Percentiles rank a stretch among this genome's conserved stretches.
phyloP scores from a whole-genome alignment of 2,797 vertebrate species.

The Esox lucius region DNA sequence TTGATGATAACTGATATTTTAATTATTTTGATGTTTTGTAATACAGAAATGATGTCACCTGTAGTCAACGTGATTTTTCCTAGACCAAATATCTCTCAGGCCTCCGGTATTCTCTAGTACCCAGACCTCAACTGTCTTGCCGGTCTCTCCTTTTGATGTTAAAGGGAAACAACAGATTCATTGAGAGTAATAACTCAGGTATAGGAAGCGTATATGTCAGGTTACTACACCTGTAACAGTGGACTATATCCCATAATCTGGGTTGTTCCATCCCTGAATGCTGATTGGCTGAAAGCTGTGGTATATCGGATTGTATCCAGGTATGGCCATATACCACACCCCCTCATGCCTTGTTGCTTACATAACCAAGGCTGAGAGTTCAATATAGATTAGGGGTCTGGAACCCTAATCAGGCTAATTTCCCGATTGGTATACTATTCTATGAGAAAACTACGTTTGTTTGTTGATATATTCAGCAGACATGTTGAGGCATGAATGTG shows the following conservation, averaged over 20 bases:
- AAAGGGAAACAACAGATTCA: slow-evolving; percentile 32
- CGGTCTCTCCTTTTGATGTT: slow-evolving; percentile 35
- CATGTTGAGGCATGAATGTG: slow-evolving; percentile 34
- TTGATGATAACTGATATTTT: slow-evolving; percentile 47
- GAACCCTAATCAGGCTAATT: slow-evolving; percentile 25
- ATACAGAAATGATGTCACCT: slow-evolving; percentile 18
- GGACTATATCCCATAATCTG: background rate
- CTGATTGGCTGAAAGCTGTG: no score
- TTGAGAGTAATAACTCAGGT: slow-evolving; percentile 8
- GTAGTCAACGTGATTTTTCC: slow-evolving; percentile 48
- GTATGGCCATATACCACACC: no score
- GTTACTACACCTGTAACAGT: slow-evolving; percentile 46
- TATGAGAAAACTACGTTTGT: background rate
- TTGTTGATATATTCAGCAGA: slow-evolving; percentile 24
- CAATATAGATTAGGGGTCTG: slow-evolving; percentile 31
- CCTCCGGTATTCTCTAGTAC: slow-evolving; percentile 38
- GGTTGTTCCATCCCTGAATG: no score
- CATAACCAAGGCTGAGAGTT: background rate
- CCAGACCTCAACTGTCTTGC: slow-evolving; percentile 44
- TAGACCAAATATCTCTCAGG: slow-evolving; percentile 43
- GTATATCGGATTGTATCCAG: no score
- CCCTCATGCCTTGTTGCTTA: no score
- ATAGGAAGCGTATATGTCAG: slow-evolving; percentile 8
- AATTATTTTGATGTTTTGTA: slow-evolving; percentile 36
- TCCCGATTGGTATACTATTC: background rate